phyloP scores from a whole-genome alignment of 2,797 vertebrate species.

The Capromys pilorides region DNA sequence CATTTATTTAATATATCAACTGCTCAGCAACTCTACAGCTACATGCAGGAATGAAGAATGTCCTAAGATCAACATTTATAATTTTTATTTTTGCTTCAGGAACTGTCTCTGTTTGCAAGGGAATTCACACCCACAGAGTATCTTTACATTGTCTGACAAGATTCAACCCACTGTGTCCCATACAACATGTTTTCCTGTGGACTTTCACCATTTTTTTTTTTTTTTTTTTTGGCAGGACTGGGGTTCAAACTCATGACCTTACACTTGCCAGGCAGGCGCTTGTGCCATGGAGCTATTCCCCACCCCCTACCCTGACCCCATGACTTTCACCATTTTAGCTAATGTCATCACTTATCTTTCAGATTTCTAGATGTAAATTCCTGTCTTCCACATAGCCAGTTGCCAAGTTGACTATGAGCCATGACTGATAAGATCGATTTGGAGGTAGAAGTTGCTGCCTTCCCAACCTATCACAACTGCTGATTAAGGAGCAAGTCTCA shows the following conservation, averaged over 20 bases:
- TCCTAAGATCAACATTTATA: background rate
- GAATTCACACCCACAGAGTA: constrained; percentile 21
- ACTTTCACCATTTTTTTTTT: background rate
- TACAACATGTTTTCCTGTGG: background rate
- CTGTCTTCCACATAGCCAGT: background rate
- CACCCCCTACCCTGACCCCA: too few relatives aligned
- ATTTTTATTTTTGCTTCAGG: constrained; percentile 46
- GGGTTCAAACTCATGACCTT: too few relatives aligned
- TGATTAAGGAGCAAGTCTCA: background rate
- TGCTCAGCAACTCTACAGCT: constrained; percentile 18
- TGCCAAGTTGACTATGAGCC: background rate
- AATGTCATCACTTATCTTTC: background rate
- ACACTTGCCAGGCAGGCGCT: too few relatives aligned
- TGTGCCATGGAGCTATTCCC: too few relatives aligned
- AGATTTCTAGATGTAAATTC: constrained; percentile 17
- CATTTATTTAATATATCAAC: constrained; percentile 53
- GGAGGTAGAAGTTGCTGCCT: background rate
- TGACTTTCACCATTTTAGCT: background rate
- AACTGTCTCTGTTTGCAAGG: constrained; percentile 26
- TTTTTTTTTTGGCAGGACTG: too few relatives aligned
- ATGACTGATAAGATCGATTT: background rate
- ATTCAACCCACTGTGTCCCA: background rate
- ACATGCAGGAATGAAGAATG: constrained; percentile 33
- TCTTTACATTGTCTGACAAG: constrained; percentile 20
- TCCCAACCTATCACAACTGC: background rate